Conservation (phyloP, 2,113 vertebrate genomes). For the Proteles cristata region DNA sequence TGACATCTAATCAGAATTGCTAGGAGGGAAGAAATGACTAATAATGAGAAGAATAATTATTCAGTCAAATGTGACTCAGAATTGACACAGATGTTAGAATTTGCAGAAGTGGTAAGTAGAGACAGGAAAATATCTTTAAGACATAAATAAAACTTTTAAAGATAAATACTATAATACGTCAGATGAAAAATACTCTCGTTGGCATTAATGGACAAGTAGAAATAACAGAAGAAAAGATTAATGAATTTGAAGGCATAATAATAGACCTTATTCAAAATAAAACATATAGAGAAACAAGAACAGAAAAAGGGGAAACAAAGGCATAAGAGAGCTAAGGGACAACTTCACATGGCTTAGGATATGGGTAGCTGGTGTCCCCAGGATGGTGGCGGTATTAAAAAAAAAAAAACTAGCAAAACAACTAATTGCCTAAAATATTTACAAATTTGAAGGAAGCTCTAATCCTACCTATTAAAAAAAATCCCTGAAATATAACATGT, state of each 20-base stretch:
- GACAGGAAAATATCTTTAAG: not conserved
- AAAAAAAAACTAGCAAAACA: not conserved
- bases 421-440: not conserved
- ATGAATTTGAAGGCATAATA: not conserved
- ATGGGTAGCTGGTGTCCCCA: not conserved
- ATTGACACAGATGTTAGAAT: not conserved
- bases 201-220: not conserved
- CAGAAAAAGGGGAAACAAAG: not conserved
- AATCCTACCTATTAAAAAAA: not conserved
- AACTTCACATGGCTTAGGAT: not conserved
- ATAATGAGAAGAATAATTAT: not conserved
- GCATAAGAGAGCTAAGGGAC: not conserved
- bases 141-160: not conserved
- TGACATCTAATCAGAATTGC: not conserved
- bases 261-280: not conserved
- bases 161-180: not conserved
- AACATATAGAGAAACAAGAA: not conserved
- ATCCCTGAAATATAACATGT: not conserved
- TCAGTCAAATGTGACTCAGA: not conserved
- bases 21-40: not conserved
- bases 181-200: not conserved
- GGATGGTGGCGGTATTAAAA: not conserved
- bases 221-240: not conserved
- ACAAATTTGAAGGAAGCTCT: not conserved
- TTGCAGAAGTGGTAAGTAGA: not conserved